Percentiles rank a stretch among this genome's conserved stretches.
These are phyloP conservation scores for Leptocoma aspasia DNA, from an alignment of 2,113 vertebrate genomes.

Conservation along the genomic window DNA sequence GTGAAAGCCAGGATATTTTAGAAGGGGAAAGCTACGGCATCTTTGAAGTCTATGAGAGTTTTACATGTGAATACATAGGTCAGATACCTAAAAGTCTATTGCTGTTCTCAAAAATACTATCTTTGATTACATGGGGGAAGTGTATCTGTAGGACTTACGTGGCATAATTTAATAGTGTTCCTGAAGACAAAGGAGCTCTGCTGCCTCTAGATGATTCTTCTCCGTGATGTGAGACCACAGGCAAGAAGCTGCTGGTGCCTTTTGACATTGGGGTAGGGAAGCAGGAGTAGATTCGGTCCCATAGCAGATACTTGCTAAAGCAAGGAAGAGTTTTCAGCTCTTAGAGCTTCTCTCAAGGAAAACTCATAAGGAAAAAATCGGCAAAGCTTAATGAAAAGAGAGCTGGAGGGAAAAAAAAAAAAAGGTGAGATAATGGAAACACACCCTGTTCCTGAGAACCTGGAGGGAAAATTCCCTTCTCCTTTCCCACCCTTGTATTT, in stretches of 20 bases:
- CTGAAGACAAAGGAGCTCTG: background rate
- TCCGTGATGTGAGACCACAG: background rate
- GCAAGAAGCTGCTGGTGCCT: background rate
- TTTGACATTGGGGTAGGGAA: background rate
- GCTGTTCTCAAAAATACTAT: background rate
- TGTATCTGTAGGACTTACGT: background rate
- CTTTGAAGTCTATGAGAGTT: background rate
- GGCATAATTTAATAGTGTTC: background rate
- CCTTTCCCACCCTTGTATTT: slow-evolving; percentile 12
- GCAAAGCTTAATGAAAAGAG: background rate
- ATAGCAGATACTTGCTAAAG: background rate
- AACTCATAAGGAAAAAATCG: background rate
- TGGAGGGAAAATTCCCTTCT: slow-evolving; percentile 30
- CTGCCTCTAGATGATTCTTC: background rate
- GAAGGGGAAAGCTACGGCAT: background rate
- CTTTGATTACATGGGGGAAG: fast-evolving
- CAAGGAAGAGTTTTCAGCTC: background rate
- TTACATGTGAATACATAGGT: background rate
- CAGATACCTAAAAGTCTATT: background rate
- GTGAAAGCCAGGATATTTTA: background rate
- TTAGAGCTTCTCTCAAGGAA: background rate
- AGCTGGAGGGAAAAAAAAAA: background rate
- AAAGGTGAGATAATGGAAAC: background rate
- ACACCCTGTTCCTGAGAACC: background rate
- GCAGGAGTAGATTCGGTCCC: background rate